Percentiles rank a stretch among this genome's conserved stretches.
Evolutionary conservation across 2,888 invertebrate genomes (phyloP).

Genomic region (Drosophila fungiperda): DNA sequence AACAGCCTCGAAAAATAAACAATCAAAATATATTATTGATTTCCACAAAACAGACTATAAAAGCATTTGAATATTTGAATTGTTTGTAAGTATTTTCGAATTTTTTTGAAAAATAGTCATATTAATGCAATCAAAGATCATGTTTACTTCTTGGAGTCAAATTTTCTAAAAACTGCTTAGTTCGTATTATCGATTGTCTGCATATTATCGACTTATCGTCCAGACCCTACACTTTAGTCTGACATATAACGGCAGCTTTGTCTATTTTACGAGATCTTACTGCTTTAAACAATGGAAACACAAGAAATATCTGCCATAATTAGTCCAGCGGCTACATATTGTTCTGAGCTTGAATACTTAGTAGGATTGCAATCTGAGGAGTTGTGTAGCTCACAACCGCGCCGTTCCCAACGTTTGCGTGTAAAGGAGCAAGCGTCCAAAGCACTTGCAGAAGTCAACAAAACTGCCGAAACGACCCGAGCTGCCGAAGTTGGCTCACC

Average conservation of each 20-base stretch:
- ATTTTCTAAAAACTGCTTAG: not conserved
- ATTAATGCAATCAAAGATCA: not conserved
- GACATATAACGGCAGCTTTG: conserved; percentile 18
- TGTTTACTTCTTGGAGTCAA: not conserved
- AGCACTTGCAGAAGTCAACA: not conserved
- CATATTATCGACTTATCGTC: not conserved
- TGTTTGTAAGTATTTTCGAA: not conserved
- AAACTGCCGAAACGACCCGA: not conserved
- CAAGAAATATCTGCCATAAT: not conserved
- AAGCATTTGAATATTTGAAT: not conserved
- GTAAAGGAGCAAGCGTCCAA: conserved; percentile 17
- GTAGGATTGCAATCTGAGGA: conserved; percentile 36
- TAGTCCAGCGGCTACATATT: conserved; percentile 51
- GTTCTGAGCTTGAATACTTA: conserved; percentile 46
- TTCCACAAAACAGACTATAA: not conserved
- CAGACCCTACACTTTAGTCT: not conserved
- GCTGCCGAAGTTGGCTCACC: conserved; percentile 33
- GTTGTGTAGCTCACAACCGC: conserved; percentile 1
- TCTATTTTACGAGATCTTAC: not conserved
- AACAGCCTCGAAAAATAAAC: not conserved
- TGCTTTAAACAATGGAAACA: conserved; percentile 11
- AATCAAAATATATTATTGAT: not conserved
- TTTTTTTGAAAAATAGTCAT: not conserved
- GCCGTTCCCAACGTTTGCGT: conserved; percentile 60
- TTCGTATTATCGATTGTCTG: not conserved